These are phyloP conservation scores for Latrodectus geometricus DNA, from an alignment of 1,140 invertebrate genomes.

Conservation along the genomic window DNA sequence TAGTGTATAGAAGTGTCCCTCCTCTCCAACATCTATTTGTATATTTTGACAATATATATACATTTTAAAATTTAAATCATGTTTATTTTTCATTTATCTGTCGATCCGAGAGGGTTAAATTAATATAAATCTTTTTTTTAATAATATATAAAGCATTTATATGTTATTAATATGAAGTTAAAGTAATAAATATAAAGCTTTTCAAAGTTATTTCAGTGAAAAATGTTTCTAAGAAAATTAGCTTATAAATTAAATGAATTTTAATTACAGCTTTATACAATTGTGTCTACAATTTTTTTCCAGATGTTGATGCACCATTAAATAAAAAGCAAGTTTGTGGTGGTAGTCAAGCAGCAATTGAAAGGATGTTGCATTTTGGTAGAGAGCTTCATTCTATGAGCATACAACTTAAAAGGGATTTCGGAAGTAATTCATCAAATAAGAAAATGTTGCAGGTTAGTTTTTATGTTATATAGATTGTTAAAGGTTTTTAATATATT, in stretches of 20 bases:
- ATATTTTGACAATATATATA: too few relatives aligned
- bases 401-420: constrained; percentile 83
- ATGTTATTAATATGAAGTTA: too few relatives aligned
- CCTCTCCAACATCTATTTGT: too few relatives aligned
- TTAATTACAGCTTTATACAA: not conserved
- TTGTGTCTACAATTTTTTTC: not conserved
- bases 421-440: constrained; percentile 86
- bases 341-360: constrained; percentile 84
- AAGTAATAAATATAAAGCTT: too few relatives aligned
- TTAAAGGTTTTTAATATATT: too few relatives aligned
- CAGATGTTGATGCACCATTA: constrained; percentile 70
- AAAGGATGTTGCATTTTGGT: constrained; percentile 90
- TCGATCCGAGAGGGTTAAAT: too few relatives aligned
- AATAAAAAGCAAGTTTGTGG: constrained; percentile 77
- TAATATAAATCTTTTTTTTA: too few relatives aligned
- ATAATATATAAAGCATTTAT: too few relatives aligned
- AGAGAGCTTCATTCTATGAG: constrained; percentile 92
- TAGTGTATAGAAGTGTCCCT: too few relatives aligned
- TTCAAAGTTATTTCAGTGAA: too few relatives aligned
- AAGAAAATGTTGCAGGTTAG: constrained; percentile 91
- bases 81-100: too few relatives aligned
- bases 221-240: not conserved
- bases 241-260: not conserved
- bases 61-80: too few relatives aligned
- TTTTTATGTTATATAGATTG: not conserved